Base-by-base conservation (phyloP, 2,113 vertebrate genomes). In the Zosterops japonicus region DNA sequence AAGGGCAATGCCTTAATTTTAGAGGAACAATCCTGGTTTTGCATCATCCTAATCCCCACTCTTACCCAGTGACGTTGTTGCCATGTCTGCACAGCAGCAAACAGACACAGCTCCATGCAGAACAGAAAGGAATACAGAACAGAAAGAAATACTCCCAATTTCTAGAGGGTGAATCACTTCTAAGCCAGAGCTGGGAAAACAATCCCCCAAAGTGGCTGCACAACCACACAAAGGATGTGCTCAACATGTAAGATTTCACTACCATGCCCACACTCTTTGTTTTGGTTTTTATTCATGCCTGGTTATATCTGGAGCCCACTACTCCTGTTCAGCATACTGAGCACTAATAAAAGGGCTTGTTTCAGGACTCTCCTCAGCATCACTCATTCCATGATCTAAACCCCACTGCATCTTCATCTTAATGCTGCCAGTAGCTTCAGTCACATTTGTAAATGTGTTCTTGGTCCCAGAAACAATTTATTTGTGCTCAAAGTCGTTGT, bases 361-460 rank as follows among this genome's bases (percentile, higher is more conserved):
- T 96, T 87, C 29, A 52, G 94, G 94, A 75, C 49, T 80, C n/a
- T 81, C 61, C 61, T 52, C 78, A 79, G 35, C 39, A 89, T 69
- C 35, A 19, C 39, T 77, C 20, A 29, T 59, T 89, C 61, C 55
- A 41, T 28, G 35, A 89, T 78, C 75, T 59, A 61, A 93, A 92
- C n/a, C 55, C 28, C n/a, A 19, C 65, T 52, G 61, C n/a, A 83
- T 68, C 85, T 93, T 93, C 84, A 93, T 92, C 89, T 88, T 57
- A 84, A 93, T 56, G 14, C 16, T 42, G 64, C 74, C 56, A 31
- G 68, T 8, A 68, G 80, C 61, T 86, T 89, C 59, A 70, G 80
- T 91, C 90, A 83, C 65, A 52, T 96, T 96, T 91, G 89, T 88
- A 95, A 96, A 96, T 95, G 87, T 44, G 72, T 94, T 96, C 79